Base-by-base conservation (phyloP, 2,888 invertebrate genomes). In the Tryphoninae sp. region DNA sequence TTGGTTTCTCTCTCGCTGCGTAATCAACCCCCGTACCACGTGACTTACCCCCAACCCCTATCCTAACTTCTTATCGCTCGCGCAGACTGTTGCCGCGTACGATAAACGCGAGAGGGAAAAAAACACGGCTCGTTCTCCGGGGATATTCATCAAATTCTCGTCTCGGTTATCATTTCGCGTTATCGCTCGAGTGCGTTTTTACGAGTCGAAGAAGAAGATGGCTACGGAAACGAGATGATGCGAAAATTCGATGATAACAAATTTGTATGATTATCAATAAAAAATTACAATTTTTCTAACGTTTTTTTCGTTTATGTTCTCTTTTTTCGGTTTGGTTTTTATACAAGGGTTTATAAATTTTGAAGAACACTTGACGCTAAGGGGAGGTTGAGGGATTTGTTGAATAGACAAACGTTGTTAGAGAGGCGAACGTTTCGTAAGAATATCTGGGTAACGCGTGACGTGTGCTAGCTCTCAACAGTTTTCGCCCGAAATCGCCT, bases 401-500 rank as follows among this genome's bases (percentile, higher is more conserved):
- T 9, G 22, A 49, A 53, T 16, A 61, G 61, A 23, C 77, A 67
- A 77, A 59, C n/a, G 9, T 76, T 49, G 51, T 11, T 4, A 22
- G 33, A 49, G 49, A 26, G 51, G 67, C 40, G 75, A 23, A 22
- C n/a, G 33, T 33, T 33, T 45, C 22, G 61, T 49, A 23, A 58
- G 45, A 13, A 13, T 45, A 13, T 45, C 11, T 45, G 45, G 9
- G 45, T 45, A 6, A 4, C 9, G 55, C 69, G 69, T 8, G 71
- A 53, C 23, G 64, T 69, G 19, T 40, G 19, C 51, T 78, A 9
- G 51, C 45, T 49, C 53, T 8, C 11, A 51, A 61, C 42, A 51
- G 42, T 62, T 72, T 78, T 64, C 65, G 42, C 76, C 45, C 42
- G 74, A 58, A 78, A 84, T 82, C 84, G 55, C 79, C 84, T 86